These are phyloP conservation scores for Pasiphila rectangulata DNA, from an alignment of 2,888 invertebrate genomes.

Conservation along the genomic window DNA sequence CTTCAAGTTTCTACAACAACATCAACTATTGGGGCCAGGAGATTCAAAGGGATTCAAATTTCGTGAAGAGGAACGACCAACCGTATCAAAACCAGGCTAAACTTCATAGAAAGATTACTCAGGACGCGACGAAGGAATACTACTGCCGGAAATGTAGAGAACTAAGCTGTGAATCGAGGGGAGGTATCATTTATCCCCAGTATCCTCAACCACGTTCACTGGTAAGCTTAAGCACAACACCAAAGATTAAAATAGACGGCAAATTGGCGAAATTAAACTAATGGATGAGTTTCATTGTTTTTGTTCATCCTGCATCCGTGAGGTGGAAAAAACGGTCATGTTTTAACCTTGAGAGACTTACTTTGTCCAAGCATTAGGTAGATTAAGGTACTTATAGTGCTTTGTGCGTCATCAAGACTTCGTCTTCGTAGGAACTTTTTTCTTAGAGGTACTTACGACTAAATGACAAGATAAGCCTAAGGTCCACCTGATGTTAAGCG, in stretches of 20 bases:
- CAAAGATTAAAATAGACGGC: conserved; percentile 69
- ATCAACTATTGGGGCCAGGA: conserved; percentile 63
- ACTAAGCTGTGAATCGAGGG: conserved; percentile 37
- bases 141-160: conserved; percentile 71
- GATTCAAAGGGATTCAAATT: conserved; percentile 39
- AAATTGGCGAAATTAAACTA: conserved; percentile 77
- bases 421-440: too few species aligned
- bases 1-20: conserved; percentile 63
- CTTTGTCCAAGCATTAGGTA: background rate
- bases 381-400: background rate
- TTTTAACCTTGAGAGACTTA: conserved; percentile 54
- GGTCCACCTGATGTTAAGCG: too few species aligned
- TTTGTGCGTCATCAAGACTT: too few species aligned
- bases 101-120: conserved; percentile 55
- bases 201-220: conserved; percentile 46
- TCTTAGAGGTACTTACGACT: too few species aligned
- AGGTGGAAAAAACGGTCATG: conserved; percentile 53
- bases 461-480: too few species aligned
- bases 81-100: conserved; percentile 47
- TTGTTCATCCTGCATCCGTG: conserved; percentile 55
- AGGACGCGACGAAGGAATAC: conserved; percentile 64
- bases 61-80: conserved; percentile 41
- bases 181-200: conserved; percentile 6
- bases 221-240: conserved; percentile 53
- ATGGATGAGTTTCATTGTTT: conserved; percentile 57